Conservation (phyloP, 2,888 invertebrate genomes). For the Lacanobia wlatinum region DNA sequence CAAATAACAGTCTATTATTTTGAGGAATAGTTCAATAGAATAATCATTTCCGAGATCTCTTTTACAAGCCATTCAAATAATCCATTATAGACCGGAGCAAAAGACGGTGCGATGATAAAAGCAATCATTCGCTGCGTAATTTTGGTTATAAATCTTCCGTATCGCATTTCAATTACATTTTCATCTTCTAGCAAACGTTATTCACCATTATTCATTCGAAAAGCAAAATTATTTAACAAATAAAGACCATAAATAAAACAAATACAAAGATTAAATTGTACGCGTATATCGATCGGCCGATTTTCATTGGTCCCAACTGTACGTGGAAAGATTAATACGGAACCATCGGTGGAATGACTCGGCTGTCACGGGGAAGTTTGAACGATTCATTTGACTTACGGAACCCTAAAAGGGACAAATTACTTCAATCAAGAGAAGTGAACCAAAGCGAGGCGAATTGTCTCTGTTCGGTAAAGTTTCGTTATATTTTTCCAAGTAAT, state of each 20-base stretch:
- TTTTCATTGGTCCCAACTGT: constrained; percentile 49
- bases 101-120: constrained; percentile 45
- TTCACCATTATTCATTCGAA: constrained; percentile 46
- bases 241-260: constrained; percentile 60
- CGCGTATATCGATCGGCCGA: constrained; percentile 26
- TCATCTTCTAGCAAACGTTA: constrained; percentile 48
- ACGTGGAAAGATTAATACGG: constrained; percentile 59
- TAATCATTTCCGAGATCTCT: constrained; percentile 33
- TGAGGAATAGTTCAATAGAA: constrained; percentile 23
- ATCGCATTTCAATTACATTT: constrained; percentile 58
- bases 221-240: constrained; percentile 53
- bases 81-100: constrained; percentile 27
- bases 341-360: constrained; percentile 53
- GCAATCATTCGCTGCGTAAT: constrained; percentile 50
- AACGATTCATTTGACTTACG: constrained; percentile 50
- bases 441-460: constrained; percentile 45
- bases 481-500: constrained; percentile 41
- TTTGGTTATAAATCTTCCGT: constrained; percentile 50
- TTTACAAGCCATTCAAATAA: constrained; percentile 40
- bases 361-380: constrained; percentile 54
- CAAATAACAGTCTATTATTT: constrained; percentile 19
- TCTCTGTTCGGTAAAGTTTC: constrained; percentile 36
- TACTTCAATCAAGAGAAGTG: constrained; percentile 57
- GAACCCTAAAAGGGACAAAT: constrained; percentile 60
- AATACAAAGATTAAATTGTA: constrained; percentile 47